Evolutionary conservation across 2,888 invertebrate genomes (phyloP), one percentile per base, ranked within the genome.

Genomic region (Congeria kusceri): DNA sequence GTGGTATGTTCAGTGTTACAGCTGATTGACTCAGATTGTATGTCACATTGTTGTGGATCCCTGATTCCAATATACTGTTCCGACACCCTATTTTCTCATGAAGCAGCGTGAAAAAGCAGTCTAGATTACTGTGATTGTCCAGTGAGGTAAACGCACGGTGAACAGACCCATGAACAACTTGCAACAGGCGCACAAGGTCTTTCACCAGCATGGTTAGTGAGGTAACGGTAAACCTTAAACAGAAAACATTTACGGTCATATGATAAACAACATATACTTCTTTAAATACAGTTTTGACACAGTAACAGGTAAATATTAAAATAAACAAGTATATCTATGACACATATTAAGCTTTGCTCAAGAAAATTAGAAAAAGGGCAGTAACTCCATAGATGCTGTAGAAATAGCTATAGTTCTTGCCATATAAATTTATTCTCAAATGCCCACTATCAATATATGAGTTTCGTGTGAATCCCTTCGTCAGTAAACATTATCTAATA

Each of bases 21-120:
- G 70, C 72, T 66, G 80, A 70, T 72, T 79, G 79, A 68, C 67
- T 71, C 28, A 78, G 62, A 65, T 62, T 77, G 64, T 67, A 64
- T n/a, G 47, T 46, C 29, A 77, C 66, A 39, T 63, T 58, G 49
- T 68, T 58, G 64, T 32, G 32, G 32, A 11, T 32, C 5, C 46
- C 72, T 68, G 74, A 23, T 28, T 49, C 71, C 29, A 25, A 62
- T 29, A 71, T 64, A 61, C 59, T 66, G 18, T 28, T 57, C 46
- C 63, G 69, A 18, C 61, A 62, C 4, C 76, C 75, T 23, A 76
- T 71, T 25, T 74, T 80, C 73, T 89, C 88, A 70, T 88, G 87
- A 13, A 89, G 80, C 62, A 89, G 84, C 23, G 89, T 81, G 59
- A 96, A 96, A 83, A 96, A 95, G 87, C 95, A 95, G 93, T 96